Evolutionary conservation across 2,797 vertebrate species (phyloP).

Genomic region (Siniperca obscura): DNA sequence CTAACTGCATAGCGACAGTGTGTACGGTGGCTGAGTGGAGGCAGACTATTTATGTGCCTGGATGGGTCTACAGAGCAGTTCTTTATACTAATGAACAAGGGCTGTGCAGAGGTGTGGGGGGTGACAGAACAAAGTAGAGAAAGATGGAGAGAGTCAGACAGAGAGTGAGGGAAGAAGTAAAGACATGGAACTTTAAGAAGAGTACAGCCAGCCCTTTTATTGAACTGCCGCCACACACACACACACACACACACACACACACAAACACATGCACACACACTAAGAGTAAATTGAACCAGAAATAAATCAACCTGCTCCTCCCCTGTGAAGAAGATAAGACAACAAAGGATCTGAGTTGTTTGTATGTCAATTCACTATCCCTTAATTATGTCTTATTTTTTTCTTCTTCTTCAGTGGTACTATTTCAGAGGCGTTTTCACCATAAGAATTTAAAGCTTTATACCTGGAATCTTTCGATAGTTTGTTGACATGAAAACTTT

Average conservation of each 20-base stretch:
- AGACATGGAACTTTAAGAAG: not conserved
- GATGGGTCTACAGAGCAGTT: slow-evolving; percentile 14
- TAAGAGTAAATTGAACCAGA: not conserved
- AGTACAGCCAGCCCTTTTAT: not conserved
- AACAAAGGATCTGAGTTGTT: not conserved
- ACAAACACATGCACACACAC: slow-evolving; percentile 11
- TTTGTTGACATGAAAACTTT: not conserved
- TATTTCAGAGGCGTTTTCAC: not conserved
- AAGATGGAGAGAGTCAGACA: slow-evolving; percentile 12
- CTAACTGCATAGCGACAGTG: slow-evolving; percentile 16
- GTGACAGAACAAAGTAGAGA: slow-evolving; percentile 8
- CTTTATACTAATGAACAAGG: slow-evolving; percentile 36
- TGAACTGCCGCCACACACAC: slow-evolving; percentile 22
- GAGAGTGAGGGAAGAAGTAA: slow-evolving; percentile 9
- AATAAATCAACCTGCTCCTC: not conserved
- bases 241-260: slow-evolving; percentile 17
- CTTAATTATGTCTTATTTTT: not conserved
- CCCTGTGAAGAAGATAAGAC: not conserved
- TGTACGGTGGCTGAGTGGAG: not conserved
- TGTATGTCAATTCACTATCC: not conserved
- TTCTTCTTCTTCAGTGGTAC: not conserved
- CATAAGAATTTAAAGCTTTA: not conserved
- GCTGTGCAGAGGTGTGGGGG: not conserved
- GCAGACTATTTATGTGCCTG: slow-evolving; percentile 1
- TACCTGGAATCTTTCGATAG: not conserved